Percentiles rank a stretch among this genome's conserved stretches.
Evolutionary conservation across 2,797 vertebrate genomes (phyloP).

Genomic region (Monodelphis domestica): DNA sequence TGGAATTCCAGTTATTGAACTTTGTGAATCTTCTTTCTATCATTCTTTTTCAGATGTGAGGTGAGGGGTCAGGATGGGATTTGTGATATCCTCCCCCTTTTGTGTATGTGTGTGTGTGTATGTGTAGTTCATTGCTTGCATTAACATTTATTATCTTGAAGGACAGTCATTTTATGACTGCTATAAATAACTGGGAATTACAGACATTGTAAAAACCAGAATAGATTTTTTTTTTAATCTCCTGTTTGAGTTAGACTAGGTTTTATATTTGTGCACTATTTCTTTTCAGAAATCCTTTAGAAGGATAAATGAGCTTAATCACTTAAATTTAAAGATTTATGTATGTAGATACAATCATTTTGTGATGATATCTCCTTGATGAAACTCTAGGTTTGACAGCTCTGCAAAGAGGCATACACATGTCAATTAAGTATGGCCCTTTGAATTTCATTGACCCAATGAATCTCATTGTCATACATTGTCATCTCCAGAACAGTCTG

Average conservation of each 20-base stretch:
- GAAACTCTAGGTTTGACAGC: slow-evolving; percentile 1
- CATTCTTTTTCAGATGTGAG: not conserved
- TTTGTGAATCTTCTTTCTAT: not conserved
- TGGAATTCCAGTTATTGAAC: not conserved
- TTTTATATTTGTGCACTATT: accelerated
- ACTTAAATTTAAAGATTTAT: slow-evolving; percentile 35
- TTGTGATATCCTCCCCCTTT: not conserved
- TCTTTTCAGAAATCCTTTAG: not conserved
- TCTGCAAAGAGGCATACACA: not conserved
- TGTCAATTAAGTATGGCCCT: slow-evolving; percentile 13
- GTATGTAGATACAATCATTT: not conserved
- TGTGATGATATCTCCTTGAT: not conserved
- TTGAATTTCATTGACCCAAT: slow-evolving; percentile 9
- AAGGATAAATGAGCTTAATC: not conserved
- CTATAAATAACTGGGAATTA: slow-evolving; percentile 67
- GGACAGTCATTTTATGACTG: slow-evolving; percentile 55
- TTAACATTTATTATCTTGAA: slow-evolving; percentile 62
- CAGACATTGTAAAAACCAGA: slow-evolving; percentile 41
- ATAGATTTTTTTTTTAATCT: not conserved
- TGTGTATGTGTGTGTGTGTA: not conserved
- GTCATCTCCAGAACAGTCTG: not conserved
- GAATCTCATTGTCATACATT: slow-evolving; percentile 4
- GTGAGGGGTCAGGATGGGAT: not conserved
- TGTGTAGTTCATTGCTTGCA: slow-evolving; percentile 44
- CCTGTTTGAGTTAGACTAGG: not conserved